These are phyloP conservation scores for Anguilla marmorata DNA, from an alignment of 2,797 vertebrate genomes.

Conservation along the genomic window DNA sequence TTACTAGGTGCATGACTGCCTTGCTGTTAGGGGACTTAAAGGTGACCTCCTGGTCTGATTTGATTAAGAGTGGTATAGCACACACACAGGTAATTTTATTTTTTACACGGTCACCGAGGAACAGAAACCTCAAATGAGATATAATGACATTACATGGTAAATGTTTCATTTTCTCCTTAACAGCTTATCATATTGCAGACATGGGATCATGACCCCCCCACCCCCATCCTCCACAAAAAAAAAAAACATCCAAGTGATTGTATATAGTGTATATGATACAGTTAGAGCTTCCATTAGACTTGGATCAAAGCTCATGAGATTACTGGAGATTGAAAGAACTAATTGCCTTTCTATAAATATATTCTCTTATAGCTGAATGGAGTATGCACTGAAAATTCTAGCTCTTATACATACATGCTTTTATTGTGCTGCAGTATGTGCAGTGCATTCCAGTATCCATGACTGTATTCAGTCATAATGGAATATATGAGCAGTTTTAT, in stretches of 20 bases:
- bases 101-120: conserved; percentile 14
- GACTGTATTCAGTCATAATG: background rate
- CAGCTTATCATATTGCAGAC: background rate
- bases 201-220: background rate
- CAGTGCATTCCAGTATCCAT: background rate
- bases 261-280: background rate
- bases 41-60: conserved; percentile 29
- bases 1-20: background rate
- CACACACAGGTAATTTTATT: conserved; percentile 16
- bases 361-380: conserved; percentile 4
- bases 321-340: conserved; percentile 4
- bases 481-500: background rate
- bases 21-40: conserved; percentile 14
- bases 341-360: conserved; percentile 4
- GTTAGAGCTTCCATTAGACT: conserved; percentile 8
- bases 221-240: too few species aligned
- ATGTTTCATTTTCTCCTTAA: background rate
- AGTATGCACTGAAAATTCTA: background rate
- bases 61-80: conserved; percentile 18
- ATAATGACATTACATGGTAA: conserved; percentile 21
- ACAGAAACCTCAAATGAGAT: background rate
- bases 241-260: background rate
- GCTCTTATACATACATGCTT: background rate
- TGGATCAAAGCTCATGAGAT: background rate
- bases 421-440: background rate